Conservation (phyloP, 1,140 invertebrate genomes). For the Drosophila malerkotliana region DNA sequence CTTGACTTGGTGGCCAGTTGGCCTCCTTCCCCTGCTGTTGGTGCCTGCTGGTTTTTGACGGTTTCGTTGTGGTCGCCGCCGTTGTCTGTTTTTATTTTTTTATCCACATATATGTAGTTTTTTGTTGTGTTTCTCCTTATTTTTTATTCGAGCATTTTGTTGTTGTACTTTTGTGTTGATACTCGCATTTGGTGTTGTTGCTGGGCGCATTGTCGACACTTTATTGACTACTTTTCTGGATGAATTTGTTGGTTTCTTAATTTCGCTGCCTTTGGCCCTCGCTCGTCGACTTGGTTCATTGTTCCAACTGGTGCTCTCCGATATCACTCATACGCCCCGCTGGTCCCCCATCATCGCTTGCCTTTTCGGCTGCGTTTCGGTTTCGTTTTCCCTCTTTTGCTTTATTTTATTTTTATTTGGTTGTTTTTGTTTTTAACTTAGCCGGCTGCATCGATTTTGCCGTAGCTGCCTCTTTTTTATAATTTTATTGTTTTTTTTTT, state of each 20-base stretch:
- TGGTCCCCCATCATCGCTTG: conserved; percentile 27
- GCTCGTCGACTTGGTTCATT: conserved; percentile 31
- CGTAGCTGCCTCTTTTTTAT: conserved; percentile 59
- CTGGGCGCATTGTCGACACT: conserved; percentile 77
- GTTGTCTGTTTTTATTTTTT: conserved; percentile 32
- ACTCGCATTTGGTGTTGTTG: conserved; percentile 46
- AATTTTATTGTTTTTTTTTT: conserved; percentile 64
- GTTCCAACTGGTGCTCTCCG: conserved; percentile 32
- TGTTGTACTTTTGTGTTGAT: conserved; percentile 43
- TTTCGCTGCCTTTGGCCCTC: conserved; percentile 58
- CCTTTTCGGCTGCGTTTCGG: conserved; percentile 39
- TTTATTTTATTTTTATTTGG: conserved; percentile 26
- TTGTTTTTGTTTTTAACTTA: conserved; percentile 45
- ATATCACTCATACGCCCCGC: conserved; percentile 75
- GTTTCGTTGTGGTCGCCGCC: conserved; percentile 51
- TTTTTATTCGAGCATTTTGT: conserved; percentile 6
- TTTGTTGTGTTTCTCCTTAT: conserved; percentile 28
- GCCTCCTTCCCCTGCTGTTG: conserved; percentile 43
- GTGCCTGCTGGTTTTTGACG: conserved; percentile 78
- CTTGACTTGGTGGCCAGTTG: conserved; percentile 44
- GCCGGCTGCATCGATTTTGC: conserved; percentile 72
- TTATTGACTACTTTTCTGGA: conserved; percentile 83
- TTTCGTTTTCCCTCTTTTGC: conserved; percentile 27
- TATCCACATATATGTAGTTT: conserved; percentile 1
- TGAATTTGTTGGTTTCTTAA: conserved; percentile 83